These are phyloP conservation scores for Anguilla anguilla DNA, from an alignment of 2,797 vertebrate species.

Conservation along the genomic window DNA sequence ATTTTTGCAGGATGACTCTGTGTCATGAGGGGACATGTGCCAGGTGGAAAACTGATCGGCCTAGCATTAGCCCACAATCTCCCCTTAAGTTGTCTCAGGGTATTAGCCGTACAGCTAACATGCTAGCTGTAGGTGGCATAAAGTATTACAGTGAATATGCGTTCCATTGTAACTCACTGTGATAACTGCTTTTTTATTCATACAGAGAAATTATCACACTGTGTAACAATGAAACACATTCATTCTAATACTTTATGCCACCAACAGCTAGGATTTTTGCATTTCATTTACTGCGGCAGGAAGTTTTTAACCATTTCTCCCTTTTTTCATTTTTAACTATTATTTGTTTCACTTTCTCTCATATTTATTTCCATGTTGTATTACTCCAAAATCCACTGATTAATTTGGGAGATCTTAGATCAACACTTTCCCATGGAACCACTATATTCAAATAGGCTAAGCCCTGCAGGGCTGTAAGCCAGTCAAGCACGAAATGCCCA, in stretches of 20 bases:
- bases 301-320: too few relatives aligned
- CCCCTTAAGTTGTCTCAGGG: slow-evolving; percentile 25
- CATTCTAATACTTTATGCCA: too few relatives aligned
- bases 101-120: neutral
- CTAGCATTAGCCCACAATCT: neutral
- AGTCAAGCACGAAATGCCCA: neutral
- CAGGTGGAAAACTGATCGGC: slow-evolving; percentile 23
- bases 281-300: too few relatives aligned
- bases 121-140: too few relatives aligned
- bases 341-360: neutral
- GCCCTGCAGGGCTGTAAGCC: neutral
- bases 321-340: neutral
- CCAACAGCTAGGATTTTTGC: too few relatives aligned
- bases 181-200: too few relatives aligned
- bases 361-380: neutral
- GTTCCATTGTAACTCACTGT: too few relatives aligned
- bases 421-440: neutral
- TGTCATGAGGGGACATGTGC: neutral
- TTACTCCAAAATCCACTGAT: neutral
- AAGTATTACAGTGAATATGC: too few relatives aligned
- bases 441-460: neutral
- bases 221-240: too few relatives aligned
- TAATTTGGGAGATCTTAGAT: neutral
- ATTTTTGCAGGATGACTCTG: neutral
- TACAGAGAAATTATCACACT: too few relatives aligned